Evolutionary conservation across 2,797 vertebrate genomes (phyloP).

Genomic region (Pteronotus mesoamericanus): DNA sequence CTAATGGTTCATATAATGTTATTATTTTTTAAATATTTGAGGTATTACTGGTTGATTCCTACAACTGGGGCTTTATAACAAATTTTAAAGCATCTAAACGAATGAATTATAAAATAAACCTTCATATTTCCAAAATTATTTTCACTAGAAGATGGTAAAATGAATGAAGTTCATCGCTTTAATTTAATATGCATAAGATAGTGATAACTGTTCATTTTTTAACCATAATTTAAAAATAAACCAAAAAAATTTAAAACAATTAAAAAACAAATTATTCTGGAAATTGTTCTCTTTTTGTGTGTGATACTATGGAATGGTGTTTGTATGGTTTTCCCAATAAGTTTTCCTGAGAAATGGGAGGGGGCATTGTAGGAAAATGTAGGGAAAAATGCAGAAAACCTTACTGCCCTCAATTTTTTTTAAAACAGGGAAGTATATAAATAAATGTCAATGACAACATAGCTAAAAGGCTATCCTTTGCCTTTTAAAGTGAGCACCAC

Average conservation of each 20-base stretch:
- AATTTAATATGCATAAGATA: background rate
- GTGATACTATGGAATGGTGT: background rate
- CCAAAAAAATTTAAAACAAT: background rate
- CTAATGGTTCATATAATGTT: background rate
- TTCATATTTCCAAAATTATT: conserved; percentile 9
- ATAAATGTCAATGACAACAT: background rate
- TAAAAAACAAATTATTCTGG: background rate
- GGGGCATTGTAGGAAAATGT: background rate
- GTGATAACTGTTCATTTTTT: background rate
- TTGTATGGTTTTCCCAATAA: background rate
- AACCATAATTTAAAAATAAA: background rate
- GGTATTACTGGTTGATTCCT: background rate
- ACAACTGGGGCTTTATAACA: background rate
- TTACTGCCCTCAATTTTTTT: background rate
- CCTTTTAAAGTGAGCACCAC: conserved; percentile 9
- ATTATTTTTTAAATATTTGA: conserved; percentile 1
- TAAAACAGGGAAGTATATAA: background rate
- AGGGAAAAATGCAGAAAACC: background rate
- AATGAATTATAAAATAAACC: background rate
- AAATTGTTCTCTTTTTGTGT: background rate
- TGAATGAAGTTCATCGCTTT: background rate
- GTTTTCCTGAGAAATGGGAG: conserved; percentile 9
- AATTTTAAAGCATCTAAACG: background rate
- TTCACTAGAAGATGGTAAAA: conserved; percentile 7
- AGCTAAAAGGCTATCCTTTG: conserved; percentile 16